Percentiles rank a stretch among this genome's conserved stretches.
Evolutionary conservation across 2,113 vertebrate species (phyloP).

Genomic region (Todiramphus saurophagus): DNA sequence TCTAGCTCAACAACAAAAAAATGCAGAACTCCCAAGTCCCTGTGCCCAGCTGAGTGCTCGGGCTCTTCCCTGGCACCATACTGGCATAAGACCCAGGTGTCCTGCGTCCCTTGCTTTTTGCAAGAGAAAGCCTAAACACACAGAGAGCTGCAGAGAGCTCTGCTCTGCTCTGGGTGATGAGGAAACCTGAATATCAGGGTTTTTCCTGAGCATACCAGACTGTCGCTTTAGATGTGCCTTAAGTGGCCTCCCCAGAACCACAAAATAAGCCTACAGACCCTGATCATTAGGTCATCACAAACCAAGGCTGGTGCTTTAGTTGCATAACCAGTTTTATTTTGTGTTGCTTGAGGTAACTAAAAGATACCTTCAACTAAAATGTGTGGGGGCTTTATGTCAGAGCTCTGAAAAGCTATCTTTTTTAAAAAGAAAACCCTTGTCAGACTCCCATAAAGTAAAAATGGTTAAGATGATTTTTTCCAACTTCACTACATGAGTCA

Average conservation of each 20-base stretch:
- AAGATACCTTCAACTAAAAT: neutral
- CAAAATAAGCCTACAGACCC: neutral
- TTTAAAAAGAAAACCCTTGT: neutral
- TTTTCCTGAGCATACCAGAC: neutral
- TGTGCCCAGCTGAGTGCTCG: accelerated
- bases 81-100: neutral
- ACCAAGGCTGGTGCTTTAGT: neutral
- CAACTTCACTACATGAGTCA: conserved; percentile 24
- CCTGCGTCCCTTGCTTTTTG: neutral
- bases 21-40: neutral
- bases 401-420: neutral
- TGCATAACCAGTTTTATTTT: neutral
- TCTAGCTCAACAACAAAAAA: neutral
- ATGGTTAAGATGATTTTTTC: conserved; percentile 44
- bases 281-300: neutral
- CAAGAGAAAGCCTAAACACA: neutral
- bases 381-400: neutral
- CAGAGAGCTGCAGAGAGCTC: neutral
- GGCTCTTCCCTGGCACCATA: neutral
- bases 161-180: neutral
- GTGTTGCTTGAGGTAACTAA: neutral
- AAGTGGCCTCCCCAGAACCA: neutral
- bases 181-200: neutral
- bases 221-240: neutral
- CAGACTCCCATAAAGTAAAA: neutral